Conservation (phyloP, 2,797 vertebrate species). For the Pteropus rufus region DNA sequence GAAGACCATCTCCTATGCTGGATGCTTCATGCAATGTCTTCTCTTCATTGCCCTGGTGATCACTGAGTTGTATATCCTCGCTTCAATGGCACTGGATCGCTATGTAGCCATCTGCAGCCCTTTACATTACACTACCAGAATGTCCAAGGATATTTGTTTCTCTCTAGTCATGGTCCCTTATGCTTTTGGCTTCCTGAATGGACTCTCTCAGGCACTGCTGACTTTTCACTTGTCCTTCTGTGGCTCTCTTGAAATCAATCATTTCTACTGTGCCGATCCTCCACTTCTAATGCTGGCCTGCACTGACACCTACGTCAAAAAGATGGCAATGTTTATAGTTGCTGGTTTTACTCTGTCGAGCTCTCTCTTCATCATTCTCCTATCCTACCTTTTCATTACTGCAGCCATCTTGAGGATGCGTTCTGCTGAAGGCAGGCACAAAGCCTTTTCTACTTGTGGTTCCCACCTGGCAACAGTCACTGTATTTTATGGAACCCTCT, state of each 20-base stretch:
- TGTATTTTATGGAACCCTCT: slow-evolving; percentile 69
- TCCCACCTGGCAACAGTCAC: slow-evolving; percentile 70
- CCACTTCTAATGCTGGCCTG: slow-evolving; percentile 68
- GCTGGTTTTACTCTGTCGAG: slow-evolving; percentile 54
- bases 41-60: slow-evolving; percentile 71
- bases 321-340: slow-evolving; percentile 42
- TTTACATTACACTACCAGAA: slow-evolving; percentile 66
- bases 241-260: slow-evolving; percentile 62
- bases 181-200: slow-evolving; percentile 56
- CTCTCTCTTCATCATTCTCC: slow-evolving; percentile 50
- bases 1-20: slow-evolving; percentile 65
- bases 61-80: slow-evolving; percentile 68
- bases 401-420: slow-evolving; percentile 61
- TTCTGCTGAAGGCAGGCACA: slow-evolving; percentile 62
- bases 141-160: slow-evolving; percentile 54
- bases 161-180: slow-evolving; percentile 50
- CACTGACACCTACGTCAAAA: slow-evolving; percentile 51
- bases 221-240: slow-evolving; percentile 70
- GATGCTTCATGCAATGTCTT: slow-evolving; percentile 70
- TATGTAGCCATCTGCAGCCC: slow-evolving; percentile 74
- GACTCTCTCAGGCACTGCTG: slow-evolving; percentile 62
- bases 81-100: slow-evolving; percentile 70
- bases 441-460: slow-evolving; percentile 72
- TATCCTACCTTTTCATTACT: slow-evolving; percentile 72
- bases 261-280: slow-evolving; percentile 77